Base-by-base conservation (phyloP, 2,113 vertebrate genomes). In the Corythoichthys intestinalis region DNA sequence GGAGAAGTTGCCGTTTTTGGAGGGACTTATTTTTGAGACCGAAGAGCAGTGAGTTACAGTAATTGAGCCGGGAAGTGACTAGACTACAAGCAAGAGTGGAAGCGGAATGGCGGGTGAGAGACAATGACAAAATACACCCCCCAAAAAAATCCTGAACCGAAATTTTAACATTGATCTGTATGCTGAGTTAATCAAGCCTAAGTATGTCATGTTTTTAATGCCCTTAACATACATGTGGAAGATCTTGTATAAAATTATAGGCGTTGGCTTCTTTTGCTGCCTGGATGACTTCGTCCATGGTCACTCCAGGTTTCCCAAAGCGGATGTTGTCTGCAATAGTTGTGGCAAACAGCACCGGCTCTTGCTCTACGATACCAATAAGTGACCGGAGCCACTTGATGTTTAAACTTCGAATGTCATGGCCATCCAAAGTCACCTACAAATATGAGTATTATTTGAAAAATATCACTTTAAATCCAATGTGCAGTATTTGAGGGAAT, bases 361-460 rank as follows among this genome's bases (percentile, higher is more conserved):
- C 92, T 75, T 93, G 92, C 66, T 93, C 92, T 41, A 93, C 92
- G 13, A 93, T 82, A 5, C 92, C 92, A 49, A 93, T 93, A 28
- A 93, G 79, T 17, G 92, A 92, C 34, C 91, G 87, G 4, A 93
- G 84, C 92, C 92, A 93, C 79, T 88, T 86, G 57, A 91, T 86
- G 76, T 93, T 93, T 70, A 93, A 77, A 61, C 86, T 79, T 6
- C 89, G 81, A 58, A 93, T 87, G 71, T 93, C 91, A 67, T 92
- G 92, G 35, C 91, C 92, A 13, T 93, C 92, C 72, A 93, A 66
- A 61, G 88, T 87, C 59, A 93, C 91, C 92, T 93, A 65, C 56
- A 35, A 75, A 38, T 47, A 8, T 53, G 3, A 66, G 56, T 58
- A 3, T 58, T 47, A 9, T 5, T 14, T 14, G 1, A 69, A 17